Evolutionary conservation across 2,888 invertebrate genomes (phyloP).

Genomic region (Dromius quadrimaculatus): DNA sequence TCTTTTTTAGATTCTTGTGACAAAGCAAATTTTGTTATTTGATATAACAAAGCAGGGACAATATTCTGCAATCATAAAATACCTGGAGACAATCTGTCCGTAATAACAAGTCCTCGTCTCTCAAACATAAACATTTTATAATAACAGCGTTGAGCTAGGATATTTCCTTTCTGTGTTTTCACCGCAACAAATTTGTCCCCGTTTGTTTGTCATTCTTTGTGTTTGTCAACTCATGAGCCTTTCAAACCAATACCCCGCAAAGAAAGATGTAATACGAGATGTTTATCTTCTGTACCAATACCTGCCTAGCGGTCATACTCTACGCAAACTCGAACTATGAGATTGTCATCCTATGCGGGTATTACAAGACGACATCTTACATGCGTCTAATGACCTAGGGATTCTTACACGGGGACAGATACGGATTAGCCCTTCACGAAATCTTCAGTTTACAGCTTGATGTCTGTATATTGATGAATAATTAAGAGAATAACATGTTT

Average conservation of each 20-base stretch:
- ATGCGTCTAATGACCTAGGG: constrained; percentile 34
- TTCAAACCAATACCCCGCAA: constrained; percentile 59
- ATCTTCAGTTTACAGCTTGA: not conserved
- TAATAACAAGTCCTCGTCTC: constrained; percentile 45
- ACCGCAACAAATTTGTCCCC: constrained; percentile 66
- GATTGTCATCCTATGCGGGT: constrained; percentile 4
- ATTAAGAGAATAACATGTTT: no score
- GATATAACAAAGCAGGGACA: constrained; percentile 25
- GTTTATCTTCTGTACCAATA: constrained; percentile 60
- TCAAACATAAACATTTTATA: constrained; percentile 50
- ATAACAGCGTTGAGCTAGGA: constrained; percentile 38
- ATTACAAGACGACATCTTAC: not conserved
- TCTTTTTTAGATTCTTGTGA: no score
- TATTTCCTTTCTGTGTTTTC: constrained; percentile 63
- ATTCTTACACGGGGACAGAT: no score
- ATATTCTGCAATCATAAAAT: constrained; percentile 25
- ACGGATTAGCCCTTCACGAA: not conserved
- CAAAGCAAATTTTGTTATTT: constrained; percentile 6
- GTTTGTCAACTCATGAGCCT: constrained; percentile 45
- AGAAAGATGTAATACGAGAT: constrained; percentile 64
- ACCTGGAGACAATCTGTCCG: constrained; percentile 32
- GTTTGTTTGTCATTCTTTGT: constrained; percentile 57
- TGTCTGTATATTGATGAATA: no score
- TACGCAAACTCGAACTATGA: not conserved
- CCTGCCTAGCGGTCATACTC: constrained; percentile 54